A percentile compares a stretch with the other conserved stretches of the same genome.
Conservation (phyloP, 2,113 vertebrate species). For the Rhabdornis inornatus region DNA sequence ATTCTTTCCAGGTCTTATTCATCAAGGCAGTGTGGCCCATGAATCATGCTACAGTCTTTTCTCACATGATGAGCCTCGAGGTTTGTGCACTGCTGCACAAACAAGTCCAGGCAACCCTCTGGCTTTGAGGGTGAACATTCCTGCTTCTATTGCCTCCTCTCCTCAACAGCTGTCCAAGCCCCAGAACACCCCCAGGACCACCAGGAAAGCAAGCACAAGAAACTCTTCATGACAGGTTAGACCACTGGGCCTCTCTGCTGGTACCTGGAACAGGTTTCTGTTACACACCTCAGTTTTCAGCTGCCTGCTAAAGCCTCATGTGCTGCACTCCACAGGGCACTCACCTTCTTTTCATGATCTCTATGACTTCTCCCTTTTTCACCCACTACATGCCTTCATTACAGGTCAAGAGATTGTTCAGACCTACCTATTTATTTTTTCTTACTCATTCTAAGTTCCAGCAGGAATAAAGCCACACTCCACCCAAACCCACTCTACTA, state of each 20-base stretch:
- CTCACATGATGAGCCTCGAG: neutral
- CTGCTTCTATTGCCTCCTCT: neutral
- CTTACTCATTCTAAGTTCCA: neutral
- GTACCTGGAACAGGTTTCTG: neutral
- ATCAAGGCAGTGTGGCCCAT: neutral
- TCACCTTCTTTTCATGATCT: neutral
- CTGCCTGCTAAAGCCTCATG: neutral
- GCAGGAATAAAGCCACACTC: neutral
- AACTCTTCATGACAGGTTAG: neutral
- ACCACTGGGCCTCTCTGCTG: fast-evolving
- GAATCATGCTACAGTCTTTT: neutral
- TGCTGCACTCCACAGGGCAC: neutral
- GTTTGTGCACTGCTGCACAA: neutral
- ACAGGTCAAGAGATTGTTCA: neutral
- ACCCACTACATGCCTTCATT: neutral
- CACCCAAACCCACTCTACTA: neutral
- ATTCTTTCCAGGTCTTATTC: neutral
- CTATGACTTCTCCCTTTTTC: fast-evolving
- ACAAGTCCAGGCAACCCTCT: neutral
- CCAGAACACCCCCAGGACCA: neutral
- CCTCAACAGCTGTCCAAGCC: fast-evolving
- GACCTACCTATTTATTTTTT: neutral
- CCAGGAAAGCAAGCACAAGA: neutral
- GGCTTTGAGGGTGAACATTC: neutral
- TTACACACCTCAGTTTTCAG: neutral